These are phyloP conservation scores for Tetrao urogallus DNA, from an alignment of 2,113 vertebrate species.

Conservation along the genomic window DNA sequence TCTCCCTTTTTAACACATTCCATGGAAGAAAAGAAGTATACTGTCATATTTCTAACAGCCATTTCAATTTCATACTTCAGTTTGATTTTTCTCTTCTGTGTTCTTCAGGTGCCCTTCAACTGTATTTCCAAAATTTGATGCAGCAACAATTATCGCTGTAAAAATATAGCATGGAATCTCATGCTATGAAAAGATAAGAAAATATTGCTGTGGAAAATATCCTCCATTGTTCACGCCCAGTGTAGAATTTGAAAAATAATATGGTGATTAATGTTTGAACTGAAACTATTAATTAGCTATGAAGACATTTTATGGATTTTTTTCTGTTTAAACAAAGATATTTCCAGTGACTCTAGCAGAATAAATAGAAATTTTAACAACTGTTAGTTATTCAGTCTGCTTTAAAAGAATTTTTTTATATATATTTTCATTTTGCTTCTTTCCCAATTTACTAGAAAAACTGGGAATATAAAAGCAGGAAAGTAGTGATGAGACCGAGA, in stretches of 20 bases:
- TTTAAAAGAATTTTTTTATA: not conserved
- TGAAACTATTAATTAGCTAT: not conserved
- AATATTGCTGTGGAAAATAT: not conserved
- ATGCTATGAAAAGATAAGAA: not conserved
- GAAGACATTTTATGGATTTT: not conserved
- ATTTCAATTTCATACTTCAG: conserved; percentile 31
- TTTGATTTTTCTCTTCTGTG: not conserved
- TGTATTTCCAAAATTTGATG: not conserved
- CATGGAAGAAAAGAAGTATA: not conserved
- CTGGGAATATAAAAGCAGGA: not conserved
- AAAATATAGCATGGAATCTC: not conserved
- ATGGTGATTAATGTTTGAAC: not conserved
- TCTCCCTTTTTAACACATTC: not conserved
- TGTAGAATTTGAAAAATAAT: not conserved
- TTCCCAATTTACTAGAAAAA: not conserved
- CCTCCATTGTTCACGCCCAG: not conserved
- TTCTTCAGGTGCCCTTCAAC: not conserved
- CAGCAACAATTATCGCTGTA: not conserved
- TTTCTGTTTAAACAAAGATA: not conserved
- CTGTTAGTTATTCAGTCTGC: not conserved
- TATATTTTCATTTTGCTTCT: not conserved
- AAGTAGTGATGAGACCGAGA: not conserved
- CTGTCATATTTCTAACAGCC: not conserved
- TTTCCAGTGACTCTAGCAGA: not conserved
- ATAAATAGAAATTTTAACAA: not conserved